A percentile compares a stretch with the other conserved stretches of the same genome.
phyloP scores from a whole-genome alignment of 2,797 vertebrate species.

The Diceros bicornis region DNA sequence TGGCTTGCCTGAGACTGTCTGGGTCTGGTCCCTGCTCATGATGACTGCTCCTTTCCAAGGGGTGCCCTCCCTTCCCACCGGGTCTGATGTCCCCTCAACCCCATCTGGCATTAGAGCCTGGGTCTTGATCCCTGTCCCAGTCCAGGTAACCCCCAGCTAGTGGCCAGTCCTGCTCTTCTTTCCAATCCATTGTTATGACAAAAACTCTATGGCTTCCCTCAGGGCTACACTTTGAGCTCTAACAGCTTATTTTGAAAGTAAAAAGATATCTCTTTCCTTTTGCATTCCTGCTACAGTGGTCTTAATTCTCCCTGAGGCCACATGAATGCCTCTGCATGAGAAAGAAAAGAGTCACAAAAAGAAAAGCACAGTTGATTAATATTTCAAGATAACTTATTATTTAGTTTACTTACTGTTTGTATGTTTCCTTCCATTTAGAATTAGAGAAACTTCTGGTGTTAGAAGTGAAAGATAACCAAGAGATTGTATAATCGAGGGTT shows the following conservation, averaged over 20 bases:
- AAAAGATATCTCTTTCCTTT: slow-evolving; percentile 36
- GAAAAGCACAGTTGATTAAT: slow-evolving; percentile 43
- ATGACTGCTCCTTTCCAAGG: rapidly evolving
- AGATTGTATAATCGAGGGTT: neutral
- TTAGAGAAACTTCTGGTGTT: neutral
- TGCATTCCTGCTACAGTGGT: slow-evolving; percentile 12
- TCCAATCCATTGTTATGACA: neutral
- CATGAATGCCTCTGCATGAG: slow-evolving; percentile 14
- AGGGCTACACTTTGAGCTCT: slow-evolving; percentile 10
- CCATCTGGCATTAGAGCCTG: neutral
- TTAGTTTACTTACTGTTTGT: slow-evolving; percentile 41
- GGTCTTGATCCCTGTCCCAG: neutral
- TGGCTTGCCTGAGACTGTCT: neutral
- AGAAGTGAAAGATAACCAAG: neutral
- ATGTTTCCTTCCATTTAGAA: slow-evolving; percentile 28
- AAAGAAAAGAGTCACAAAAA: slow-evolving; percentile 13
- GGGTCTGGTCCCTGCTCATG: neutral
- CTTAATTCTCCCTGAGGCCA: slow-evolving; percentile 51
- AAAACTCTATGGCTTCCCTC: neutral
- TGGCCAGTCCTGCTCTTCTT: neutral
- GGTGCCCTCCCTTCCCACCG: neutral
- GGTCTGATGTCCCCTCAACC: neutral
- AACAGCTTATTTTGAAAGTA: slow-evolving; percentile 43
- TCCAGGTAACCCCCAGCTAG: neutral
- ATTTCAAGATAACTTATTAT: slow-evolving; percentile 57